Base-by-base conservation (phyloP, 30 jellyfish, hydroid and myxozoan genomes). In the Chironex yamaguchii region DNA sequence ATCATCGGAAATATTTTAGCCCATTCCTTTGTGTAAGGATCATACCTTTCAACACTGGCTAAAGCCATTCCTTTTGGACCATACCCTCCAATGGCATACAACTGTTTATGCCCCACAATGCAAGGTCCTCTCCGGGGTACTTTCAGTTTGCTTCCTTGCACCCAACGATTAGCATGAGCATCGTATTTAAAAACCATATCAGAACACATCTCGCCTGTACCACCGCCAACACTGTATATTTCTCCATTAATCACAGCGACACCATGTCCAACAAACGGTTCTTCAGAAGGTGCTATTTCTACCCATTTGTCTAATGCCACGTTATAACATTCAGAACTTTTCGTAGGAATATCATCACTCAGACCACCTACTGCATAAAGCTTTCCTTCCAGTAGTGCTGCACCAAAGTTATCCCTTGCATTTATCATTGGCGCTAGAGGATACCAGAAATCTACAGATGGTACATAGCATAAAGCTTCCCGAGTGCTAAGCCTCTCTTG, bases 21-120 rank as follows among this genome's bases (percentile, higher is more conserved):
- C 99, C 99, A 94, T 50, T 94, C 97, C n/a, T 86, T 91, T 0
- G 35, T 24, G 53, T 94, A 94, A 0, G 99, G 97, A 31, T 94
- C 95, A 72, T 82, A 94, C 17, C 99, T 36, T 69, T 94, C 99
- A 67, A 94, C 99, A 71, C 97, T 94, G 0, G 99, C 99, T 28
- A 88, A 81, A 3, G 99, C 94, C 87, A 78, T 66, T 1, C 96
- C 97, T 64, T 73, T 48, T 12, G 97, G 96, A 2, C 96, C 99
- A 80, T 94, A 94, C 1, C 99, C 99, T 29, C 99, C 99, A 31
- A 94, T 94, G 33, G 95, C 99, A 89, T 94, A 94, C 2, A 94
- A 51, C 2, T 89, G 85, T 34, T 81, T 36, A 69, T 94, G 99
- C 24, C 87, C 90, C 27, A 96, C 97, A 29, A 94, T 97, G 52